These are phyloP conservation scores for Chiloscyllium punctatum DNA, from an alignment of 2,797 vertebrate species.

Conservation along the genomic window DNA sequence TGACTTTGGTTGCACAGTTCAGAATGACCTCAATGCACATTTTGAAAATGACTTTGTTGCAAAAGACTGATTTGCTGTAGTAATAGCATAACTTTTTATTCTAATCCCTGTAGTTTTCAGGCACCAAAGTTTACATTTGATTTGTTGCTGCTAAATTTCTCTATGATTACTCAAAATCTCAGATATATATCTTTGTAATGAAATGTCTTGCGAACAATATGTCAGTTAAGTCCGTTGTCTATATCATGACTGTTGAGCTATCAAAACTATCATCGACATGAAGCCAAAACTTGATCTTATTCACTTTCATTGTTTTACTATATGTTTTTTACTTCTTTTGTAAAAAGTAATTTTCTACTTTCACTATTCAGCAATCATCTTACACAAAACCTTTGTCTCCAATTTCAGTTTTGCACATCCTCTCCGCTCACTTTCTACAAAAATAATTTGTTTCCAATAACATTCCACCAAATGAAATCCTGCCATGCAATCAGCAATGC, in stretches of 20 bases:
- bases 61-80: slow-evolving; percentile 23
- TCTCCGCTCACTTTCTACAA: background rate
- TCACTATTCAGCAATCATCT: background rate
- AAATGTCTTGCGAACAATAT: background rate
- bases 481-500: background rate
- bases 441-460: background rate
- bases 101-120: slow-evolving; percentile 34
- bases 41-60: background rate
- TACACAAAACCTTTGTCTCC: background rate
- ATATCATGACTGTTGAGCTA: background rate
- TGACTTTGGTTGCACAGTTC: slow-evolving; percentile 36
- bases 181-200: slow-evolving; percentile 21
- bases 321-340: background rate
- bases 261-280: background rate
- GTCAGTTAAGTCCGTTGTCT: background rate
- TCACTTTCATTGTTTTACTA: background rate
- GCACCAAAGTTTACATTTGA: slow-evolving; percentile 3
- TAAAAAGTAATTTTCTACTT: background rate
- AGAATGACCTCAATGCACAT: slow-evolving; percentile 23
- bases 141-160: slow-evolving; percentile 27
- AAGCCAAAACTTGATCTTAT: background rate
- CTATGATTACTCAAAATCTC: background rate
- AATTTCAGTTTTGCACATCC: background rate
- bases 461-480: background rate
- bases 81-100: slow-evolving; percentile 34